Evolutionary conservation across 2,888 invertebrate genomes (phyloP), one percentile per base, ranked within the genome.

Genomic region (Hypercompe scribonia): DNA sequence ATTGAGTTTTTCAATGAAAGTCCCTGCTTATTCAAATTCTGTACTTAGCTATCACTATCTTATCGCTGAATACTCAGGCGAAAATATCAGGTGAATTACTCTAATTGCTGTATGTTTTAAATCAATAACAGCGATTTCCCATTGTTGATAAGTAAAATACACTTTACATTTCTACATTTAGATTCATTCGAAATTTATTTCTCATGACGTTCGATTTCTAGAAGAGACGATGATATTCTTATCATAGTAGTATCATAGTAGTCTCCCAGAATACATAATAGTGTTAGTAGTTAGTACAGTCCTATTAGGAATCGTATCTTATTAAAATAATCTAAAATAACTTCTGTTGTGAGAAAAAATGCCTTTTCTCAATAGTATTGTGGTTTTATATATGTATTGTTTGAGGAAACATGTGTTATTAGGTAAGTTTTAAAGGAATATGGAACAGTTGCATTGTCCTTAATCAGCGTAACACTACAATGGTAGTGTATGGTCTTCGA

Each of bases 1-100:
- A 69, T 13, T 70, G 21, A 31, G 75, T 73, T 83, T 85, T 81
- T 83, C 84, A 77, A 79, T 79, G 72, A 73, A 82, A 76, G 76
- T 81, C 78, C 71, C 70, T 72, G 73, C 72, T 77, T 79, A 68
- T 76, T 70, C 31, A 58, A 70, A 80, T 78, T 75, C 69, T 13
- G 64, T 66, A n/a, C n/a, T n/a, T n/a, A 34, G 64, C 73, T 78
- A 84, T 77, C 72, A 71, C 39, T 65, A 10, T 64, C 67, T 81
- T 80, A 83, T 83, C 82, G 77, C 78, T 78, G 50, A n/a, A n/a
- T n/a, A n/a, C n/a, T n/a, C n/a, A n/a, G n/a, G n/a, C n/a, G n/a
- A 54, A 54, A 24, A 50, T 50, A 70, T 78, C 73, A 72, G 68
- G 74, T 82, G 82, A 82, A 83, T 77, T 77, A 82, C 58, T 71